Base-by-base conservation (phyloP, 2,797 vertebrate species). In the Alauda arvensis region DNA sequence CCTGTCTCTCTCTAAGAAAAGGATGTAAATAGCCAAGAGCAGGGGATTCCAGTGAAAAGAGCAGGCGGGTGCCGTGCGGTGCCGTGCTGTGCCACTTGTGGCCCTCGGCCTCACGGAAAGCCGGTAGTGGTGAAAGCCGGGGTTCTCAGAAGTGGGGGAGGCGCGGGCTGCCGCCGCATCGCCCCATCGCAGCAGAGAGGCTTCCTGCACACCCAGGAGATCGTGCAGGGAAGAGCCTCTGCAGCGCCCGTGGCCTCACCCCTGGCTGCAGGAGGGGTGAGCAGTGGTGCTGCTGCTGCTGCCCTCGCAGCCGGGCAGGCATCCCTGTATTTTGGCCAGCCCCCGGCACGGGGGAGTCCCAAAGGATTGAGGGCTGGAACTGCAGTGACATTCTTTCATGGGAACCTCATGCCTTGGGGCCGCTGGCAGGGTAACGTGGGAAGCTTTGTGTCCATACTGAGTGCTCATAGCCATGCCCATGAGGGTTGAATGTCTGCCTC, bases 131-230 rank as follows among this genome's bases (percentile, higher is more conserved):
- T 96, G 88, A 95, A 82, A 93, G 79, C 93, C 15, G 91, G 91
- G 94, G 80, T 98, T 98, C 97, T 97, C 96, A 95, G 97, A 98
- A 98, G 94, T 91, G 70, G 95, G 80, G 96, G 94, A 96, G 95
- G 95, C 25, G 61, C 14, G 87, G 93, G 95, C 94, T 94, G 96
- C 91, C 53, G 39, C 88, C 45, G 82, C 96, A 95, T 96, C 94
- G 28, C 93, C 75, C 74, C 42, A 11, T 85, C 93, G 7, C 95
- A 96, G 95, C 95, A 56, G 49, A 85, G 93, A 95, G 90, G 93
- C 96, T 96, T 97, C 96, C 96, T 97, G 97, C 86, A 65, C 85
- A 33, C 6, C 5, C 78, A 51, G 83, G 63, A 72, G 69, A 83
- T 77, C 17, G 56, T 76, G 85, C 68, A 94, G 74, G 85, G 87